Base-by-base conservation (phyloP, 2,888 invertebrate species). In the Spisula subtruncata region DNA sequence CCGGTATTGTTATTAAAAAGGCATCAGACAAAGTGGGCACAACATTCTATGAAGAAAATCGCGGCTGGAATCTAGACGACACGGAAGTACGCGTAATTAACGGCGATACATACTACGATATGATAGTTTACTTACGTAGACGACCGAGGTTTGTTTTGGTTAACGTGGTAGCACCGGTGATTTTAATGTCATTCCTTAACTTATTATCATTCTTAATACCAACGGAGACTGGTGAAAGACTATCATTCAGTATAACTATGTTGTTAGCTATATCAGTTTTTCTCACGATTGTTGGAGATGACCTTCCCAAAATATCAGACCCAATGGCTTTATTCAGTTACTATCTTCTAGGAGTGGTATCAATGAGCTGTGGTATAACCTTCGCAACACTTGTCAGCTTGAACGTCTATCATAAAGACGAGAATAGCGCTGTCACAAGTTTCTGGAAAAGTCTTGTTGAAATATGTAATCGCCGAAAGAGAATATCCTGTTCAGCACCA, bases 211-310 rank as follows among this genome's bases (percentile, higher is more conserved):
- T 93, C 41, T 41, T 90, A 12, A 29, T 91, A 10, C 92, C 93
- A 29, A 87, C 90, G 12, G 93, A 92, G 16, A 91, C 91, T 16
- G 93, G 93, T 41, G 92, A 93, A 85, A 71, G 93, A 6, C 87
- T 93, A 16, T 91, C 91, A 0, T 93, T 83, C 29, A 87, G 90
- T 25, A 90, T 92, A 12, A 93, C 93, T 10, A 90, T 91, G 20
- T 90, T 93, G 20, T 90, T 93, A 16, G 91, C 92, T 0, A 90
- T 92, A 60, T 89, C 93, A n/a, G 92, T 93, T 29, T 93, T 93
- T 71, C 80, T 93, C 25, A 93, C 93, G 0, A 85, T 92, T 85
- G 92, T 93, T n/a, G 90, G 92, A 18, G 92, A 92, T 18, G 92
- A 91, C 54, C 81, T 93, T 29, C 92, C 93, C 0, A 89, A 89